Base-by-base conservation (phyloP, 2,797 vertebrate species). In the Amphiprion clarkii region DNA sequence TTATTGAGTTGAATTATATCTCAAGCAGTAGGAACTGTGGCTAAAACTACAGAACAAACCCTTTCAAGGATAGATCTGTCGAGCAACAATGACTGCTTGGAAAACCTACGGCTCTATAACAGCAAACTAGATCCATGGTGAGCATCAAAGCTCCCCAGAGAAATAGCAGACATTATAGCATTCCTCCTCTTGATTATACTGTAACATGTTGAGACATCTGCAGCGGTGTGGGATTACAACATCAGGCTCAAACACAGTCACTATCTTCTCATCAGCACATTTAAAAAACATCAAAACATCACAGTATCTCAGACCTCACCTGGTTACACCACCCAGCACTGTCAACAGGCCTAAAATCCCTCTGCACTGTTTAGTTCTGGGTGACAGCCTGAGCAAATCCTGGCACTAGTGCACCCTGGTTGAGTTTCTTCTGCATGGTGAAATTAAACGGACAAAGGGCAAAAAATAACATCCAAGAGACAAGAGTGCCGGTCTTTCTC, bases 151-250 rank as follows among this genome's bases (percentile, higher is more conserved):
- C 39, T 79, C 63, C 48, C 19, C 31, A 58, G 27, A 56, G 66
- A 0, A 25, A 70, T 63, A 40, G 40, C 48, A 81, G 62, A 76
- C 60, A 61, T 33, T 31, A 65, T 57, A 44, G 68, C 82, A 86
- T 87, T 84, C 77, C 84, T 82, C 53, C 19, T 81, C 74, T 68
- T 51, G 54, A 67, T 72, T 58, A 68, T 79, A 46, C 79, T 78
- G 23, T 79, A 85, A 88, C 89, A 1, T 92, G 93, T 93, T 90
- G 85, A 74, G 83, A 92, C 90, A 90, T 84, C 86, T 86, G 81
- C 86, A 77, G 84, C 46, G 2, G 71, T 66, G 54, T 52, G 52
- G 69, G 76, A 82, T 83, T 87, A 90, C 76, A 40, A 71, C 83
- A 82, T 88, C 84, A 78, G 79, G 73, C 58, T 77, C 72, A 73